These are phyloP conservation scores for Zaprionus lineosus DNA, from an alignment of 2,888 invertebrate species.

Conservation along the genomic window DNA sequence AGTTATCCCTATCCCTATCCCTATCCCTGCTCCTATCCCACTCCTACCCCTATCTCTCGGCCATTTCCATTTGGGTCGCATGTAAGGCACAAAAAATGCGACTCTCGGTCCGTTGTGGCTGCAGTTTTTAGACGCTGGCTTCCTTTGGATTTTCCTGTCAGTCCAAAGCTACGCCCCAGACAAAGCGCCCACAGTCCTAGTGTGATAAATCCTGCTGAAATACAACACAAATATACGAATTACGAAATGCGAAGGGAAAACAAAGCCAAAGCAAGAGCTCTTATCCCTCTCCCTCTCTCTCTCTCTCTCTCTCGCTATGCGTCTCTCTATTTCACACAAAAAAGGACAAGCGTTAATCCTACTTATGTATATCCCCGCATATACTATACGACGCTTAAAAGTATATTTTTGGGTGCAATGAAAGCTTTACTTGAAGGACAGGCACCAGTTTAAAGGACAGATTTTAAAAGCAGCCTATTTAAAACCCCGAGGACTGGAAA, in stretches of 20 bases:
- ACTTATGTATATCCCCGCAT: slow-evolving; percentile 15
- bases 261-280: slow-evolving; percentile 33
- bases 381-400: too few relatives aligned
- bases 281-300: too few relatives aligned
- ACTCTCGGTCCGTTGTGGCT: slow-evolving; percentile 64
- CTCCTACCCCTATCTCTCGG: neutral
- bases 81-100: slow-evolving; percentile 14
- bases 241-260: slow-evolving; percentile 18
- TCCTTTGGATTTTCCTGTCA: slow-evolving; percentile 72
- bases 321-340: slow-evolving; percentile 24
- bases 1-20: neutral
- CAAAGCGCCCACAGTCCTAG: slow-evolving; percentile 71
- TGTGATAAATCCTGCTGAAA: slow-evolving; percentile 71
- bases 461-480: too few relatives aligned
- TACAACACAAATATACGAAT: slow-evolving; percentile 46
- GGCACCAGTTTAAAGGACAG: too few relatives aligned
- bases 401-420: too few relatives aligned
- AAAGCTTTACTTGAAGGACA: too few relatives aligned
- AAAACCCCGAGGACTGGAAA: too few relatives aligned
- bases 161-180: slow-evolving; percentile 59
- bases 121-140: slow-evolving; percentile 65
- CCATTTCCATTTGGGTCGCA: neutral
- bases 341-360: slow-evolving; percentile 30
- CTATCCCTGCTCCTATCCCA: neutral
- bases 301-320: neutral